These are phyloP conservation scores for Actinopyga echinites DNA, from an alignment of 53 echinoderm and acorn worm species.

Conservation along the genomic window DNA sequence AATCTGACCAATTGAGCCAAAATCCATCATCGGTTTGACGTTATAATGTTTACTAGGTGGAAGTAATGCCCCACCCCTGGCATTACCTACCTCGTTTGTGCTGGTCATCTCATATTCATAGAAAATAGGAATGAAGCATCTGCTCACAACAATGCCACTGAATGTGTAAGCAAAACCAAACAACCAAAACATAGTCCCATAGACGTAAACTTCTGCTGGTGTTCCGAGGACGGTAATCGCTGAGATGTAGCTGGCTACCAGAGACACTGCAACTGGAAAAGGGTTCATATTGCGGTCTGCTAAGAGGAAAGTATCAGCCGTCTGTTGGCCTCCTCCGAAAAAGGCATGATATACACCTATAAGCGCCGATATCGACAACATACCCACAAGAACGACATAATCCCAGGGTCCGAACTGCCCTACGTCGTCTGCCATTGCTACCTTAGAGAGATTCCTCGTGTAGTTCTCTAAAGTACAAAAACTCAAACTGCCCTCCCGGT, in stretches of 20 bases:
- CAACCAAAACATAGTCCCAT: constrained; percentile 77
- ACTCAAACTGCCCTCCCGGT: too few relatives aligned
- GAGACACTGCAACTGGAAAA: constrained; percentile 77
- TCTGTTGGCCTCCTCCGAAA: constrained; percentile 76
- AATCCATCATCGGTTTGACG: too few relatives aligned
- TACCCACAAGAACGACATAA: constrained; percentile 68
- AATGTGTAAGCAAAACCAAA: constrained; percentile 65
- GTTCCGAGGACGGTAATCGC: constrained; percentile 91
- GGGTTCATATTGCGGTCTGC: constrained; percentile 85
- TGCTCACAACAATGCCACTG: constrained; percentile 46
- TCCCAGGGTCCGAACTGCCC: constrained; percentile 59
- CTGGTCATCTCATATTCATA: constrained; percentile 72
- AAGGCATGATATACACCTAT: constrained; percentile 84
- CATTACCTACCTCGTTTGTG: constrained; percentile 82
- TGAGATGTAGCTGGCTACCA: constrained; percentile 88
- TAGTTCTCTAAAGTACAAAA: too few relatives aligned
- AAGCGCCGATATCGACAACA: constrained; percentile 64
- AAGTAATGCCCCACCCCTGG: too few relatives aligned
- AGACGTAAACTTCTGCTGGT: constrained; percentile 78
- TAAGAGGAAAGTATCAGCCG: constrained; percentile 78
- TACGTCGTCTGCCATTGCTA: neutral
- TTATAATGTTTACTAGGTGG: too few relatives aligned
- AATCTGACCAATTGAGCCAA: too few relatives aligned
- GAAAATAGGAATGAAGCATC: constrained; percentile 74
- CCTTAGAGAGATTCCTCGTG: too few relatives aligned